Percentiles rank a stretch among this genome's conserved stretches.
Evolutionary conservation across 2,113 vertebrate genomes (phyloP).

Genomic region (Cairina moschata): DNA sequence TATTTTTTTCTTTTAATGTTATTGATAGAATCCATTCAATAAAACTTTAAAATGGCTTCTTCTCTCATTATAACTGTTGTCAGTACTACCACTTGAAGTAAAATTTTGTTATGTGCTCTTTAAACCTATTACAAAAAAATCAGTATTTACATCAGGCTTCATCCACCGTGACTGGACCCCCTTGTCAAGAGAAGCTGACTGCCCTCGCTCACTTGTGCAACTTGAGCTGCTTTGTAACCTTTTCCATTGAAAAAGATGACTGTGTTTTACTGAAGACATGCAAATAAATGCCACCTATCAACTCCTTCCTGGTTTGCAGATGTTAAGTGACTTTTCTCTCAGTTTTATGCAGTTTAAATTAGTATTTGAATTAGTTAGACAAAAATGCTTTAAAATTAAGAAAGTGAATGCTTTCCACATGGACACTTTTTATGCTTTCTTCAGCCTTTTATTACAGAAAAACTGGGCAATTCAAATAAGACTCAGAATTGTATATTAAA

Average conservation of each 20-base stretch:
- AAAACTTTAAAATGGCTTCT: neutral
- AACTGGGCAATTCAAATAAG: neutral
- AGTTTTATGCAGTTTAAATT: neutral
- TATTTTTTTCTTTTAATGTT: neutral
- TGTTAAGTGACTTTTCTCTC: neutral
- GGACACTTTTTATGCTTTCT: neutral
- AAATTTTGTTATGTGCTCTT: neutral
- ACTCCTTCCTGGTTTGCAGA: neutral
- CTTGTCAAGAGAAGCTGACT: neutral
- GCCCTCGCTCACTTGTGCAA: neutral
- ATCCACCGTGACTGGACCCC: neutral
- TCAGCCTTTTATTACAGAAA: neutral
- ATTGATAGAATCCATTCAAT: neutral
- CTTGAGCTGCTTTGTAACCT: neutral
- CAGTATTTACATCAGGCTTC: neutral
- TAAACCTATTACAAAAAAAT: constrained; percentile 21
- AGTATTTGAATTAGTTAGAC: neutral
- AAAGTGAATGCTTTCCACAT: neutral
- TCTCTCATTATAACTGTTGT: neutral
- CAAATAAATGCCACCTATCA: constrained; percentile 16
- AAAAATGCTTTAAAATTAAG: neutral
- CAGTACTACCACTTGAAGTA: constrained; percentile 27
- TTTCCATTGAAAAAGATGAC: neutral
- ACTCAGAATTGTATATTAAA: neutral
- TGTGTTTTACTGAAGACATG: neutral